Evolutionary conservation across 2,888 invertebrate genomes (phyloP).

Genomic region (Dexiosoma caninum): DNA sequence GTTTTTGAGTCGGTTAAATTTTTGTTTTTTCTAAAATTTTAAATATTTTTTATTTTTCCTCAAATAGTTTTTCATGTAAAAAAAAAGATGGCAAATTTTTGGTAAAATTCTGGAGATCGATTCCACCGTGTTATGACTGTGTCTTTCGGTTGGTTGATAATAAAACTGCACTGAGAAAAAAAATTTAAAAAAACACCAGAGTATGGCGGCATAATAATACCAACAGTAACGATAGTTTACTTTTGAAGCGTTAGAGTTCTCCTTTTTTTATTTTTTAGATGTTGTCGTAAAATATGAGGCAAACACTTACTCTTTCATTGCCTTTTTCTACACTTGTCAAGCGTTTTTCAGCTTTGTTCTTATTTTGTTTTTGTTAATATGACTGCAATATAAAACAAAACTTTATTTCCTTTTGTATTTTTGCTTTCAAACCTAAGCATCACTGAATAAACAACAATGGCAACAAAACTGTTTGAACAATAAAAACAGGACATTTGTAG

Average conservation of each 20-base stretch:
- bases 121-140: neutral
- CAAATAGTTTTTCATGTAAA: no score
- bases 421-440: slow-evolving; percentile 38
- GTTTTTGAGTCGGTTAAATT: no score
- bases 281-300: slow-evolving; percentile 65
- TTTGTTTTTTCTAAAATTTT: no score
- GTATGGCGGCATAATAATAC: neutral
- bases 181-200: neutral
- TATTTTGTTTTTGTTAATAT: slow-evolving; percentile 36
- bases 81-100: no score
- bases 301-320: slow-evolving; percentile 56
- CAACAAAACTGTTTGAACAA: slow-evolving; percentile 53
- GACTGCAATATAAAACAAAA: slow-evolving; percentile 54
- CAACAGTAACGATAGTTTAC: slow-evolving; percentile 33
- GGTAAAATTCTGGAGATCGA: no score
- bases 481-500: slow-evolving; percentile 64
- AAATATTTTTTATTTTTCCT: no score
- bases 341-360: slow-evolving; percentile 44
- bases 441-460: slow-evolving; percentile 54
- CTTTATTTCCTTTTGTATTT: slow-evolving; percentile 21
- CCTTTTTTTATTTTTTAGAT: slow-evolving; percentile 37
- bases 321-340: slow-evolving; percentile 59
- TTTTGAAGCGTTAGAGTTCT: slow-evolving; percentile 24
- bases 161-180: no score
- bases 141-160: neutral